Base-by-base conservation (phyloP, 2,113 vertebrate genomes). In the Nestor notabilis region DNA sequence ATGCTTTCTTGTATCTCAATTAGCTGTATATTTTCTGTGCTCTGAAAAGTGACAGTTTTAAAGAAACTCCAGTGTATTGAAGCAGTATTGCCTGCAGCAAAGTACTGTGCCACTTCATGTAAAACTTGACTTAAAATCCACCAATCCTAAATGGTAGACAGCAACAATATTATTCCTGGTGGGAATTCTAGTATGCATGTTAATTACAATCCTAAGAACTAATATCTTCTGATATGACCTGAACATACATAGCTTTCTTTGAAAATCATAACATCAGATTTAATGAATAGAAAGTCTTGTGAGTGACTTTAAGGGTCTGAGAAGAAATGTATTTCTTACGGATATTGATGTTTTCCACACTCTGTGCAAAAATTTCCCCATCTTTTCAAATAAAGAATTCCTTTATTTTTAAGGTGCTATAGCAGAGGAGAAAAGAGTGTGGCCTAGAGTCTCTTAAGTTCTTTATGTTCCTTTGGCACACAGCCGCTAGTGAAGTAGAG, bases 71-170 rank as follows among this genome's bases (percentile, higher is more conserved):
- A 33, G 37, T 53, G 46, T 66, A 83, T 28, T 86, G 52, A 76
- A 58, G 80, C 33, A 18, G 7, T 37, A 76, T 28, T 83, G 46
- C 58, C 71, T 77, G 43, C 37, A 96, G 68, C 68, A 78, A 85
- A 74, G 70, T 81, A 46, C 33, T 47, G 11, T 43, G 53, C 69
- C n/a, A 41, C 37, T 70, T 92, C 55, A 35, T 61, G 39, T 68
- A 53, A 86, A 94, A 70, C 94, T 76, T 80, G 77, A 58, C 64
- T 80, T 88, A 55, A 91, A 95, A 86, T 66, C 29, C 43, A 55
- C 17, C 58, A 55, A 74, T 86, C 39, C 20, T 7, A 81, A 76
- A 44, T 31, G 23, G n/a, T 53, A 70, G 90, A 75, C 10, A 86
- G 55, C 29, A 83, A 69, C 25, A 63, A n/a, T 49, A 70, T 39